A percentile compares a stretch with the other conserved stretches of the same genome.
Evolutionary conservation across 2,888 invertebrate genomes (phyloP).

Genomic region (Acleris cristana): DNA sequence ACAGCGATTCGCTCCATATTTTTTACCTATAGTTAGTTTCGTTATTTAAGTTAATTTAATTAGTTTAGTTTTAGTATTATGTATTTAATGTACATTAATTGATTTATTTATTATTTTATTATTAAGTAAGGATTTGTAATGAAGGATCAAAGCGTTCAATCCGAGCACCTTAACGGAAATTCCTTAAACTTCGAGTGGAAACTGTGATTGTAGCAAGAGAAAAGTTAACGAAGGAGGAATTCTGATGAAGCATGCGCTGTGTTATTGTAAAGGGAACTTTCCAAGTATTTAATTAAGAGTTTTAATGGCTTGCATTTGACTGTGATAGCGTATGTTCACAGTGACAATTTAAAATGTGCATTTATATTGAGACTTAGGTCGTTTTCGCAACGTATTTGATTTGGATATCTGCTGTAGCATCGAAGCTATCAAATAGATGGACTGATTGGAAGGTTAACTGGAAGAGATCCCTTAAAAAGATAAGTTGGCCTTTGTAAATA

Average conservation of each 20-base stretch:
- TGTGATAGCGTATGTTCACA: not conserved
- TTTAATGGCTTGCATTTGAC: constrained; percentile 44
- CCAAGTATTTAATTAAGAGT: constrained; percentile 40
- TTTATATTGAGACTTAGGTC: not conserved
- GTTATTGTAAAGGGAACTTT: constrained; percentile 56
- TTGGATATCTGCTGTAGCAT: not conserved
- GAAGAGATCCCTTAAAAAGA: too few relatives aligned
- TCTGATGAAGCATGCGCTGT: constrained; percentile 56
- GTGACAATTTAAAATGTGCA: not conserved
- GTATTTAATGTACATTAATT: too few relatives aligned
- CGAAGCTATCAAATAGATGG: too few relatives aligned
- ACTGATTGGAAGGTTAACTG: too few relatives aligned
- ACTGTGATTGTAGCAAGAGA: constrained; percentile 54
- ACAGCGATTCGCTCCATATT: too few relatives aligned
- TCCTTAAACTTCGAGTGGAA: constrained; percentile 45
- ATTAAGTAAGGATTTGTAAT: too few relatives aligned
- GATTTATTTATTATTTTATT: too few relatives aligned
- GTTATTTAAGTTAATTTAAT: too few relatives aligned
- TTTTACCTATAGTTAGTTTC: too few relatives aligned
- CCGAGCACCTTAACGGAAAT: constrained; percentile 37
- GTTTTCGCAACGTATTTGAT: not conserved
- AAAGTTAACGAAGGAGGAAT: constrained; percentile 62
- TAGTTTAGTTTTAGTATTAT: too few relatives aligned
- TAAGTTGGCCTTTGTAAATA: too few relatives aligned
- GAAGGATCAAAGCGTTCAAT: constrained; percentile 35